Conservation (phyloP, 2,888 invertebrate genomes). For the Leptopilina drosophilae region DNA sequence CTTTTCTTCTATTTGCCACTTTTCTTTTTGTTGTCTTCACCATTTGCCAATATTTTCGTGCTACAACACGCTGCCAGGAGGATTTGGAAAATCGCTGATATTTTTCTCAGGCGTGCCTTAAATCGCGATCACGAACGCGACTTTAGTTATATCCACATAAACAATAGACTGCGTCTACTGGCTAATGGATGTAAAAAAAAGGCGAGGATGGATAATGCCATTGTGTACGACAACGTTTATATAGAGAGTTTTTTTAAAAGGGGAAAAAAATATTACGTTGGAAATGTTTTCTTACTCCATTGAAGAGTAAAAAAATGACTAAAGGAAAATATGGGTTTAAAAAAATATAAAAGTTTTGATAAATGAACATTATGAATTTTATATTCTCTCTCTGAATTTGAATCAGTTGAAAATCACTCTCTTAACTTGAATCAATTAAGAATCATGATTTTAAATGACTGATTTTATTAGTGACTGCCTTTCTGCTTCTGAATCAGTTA, state of each 20-base stretch:
- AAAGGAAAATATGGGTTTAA: no score
- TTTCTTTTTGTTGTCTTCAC: slow-evolving; percentile 64
- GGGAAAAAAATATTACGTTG: neutral
- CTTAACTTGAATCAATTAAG: no score
- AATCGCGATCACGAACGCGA: slow-evolving; percentile 62
- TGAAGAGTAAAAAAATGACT: neutral
- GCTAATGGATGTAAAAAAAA: slow-evolving; percentile 11
- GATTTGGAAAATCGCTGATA: slow-evolving; percentile 68
- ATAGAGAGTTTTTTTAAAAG: neutral
- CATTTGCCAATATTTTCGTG: slow-evolving; percentile 69
- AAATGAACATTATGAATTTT: no score
- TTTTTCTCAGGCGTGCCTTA: slow-evolving; percentile 60
- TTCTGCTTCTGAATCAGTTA: no score
- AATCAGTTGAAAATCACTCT: no score
- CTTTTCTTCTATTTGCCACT: slow-evolving; percentile 47
- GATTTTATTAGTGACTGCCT: no score
- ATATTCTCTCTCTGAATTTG: no score
- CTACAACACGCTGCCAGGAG: slow-evolving; percentile 54
- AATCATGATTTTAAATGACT: no score
- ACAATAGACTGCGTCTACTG: slow-evolving; percentile 29
- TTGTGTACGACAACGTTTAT: neutral
- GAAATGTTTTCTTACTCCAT: neutral
- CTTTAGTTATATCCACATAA: slow-evolving; percentile 53
- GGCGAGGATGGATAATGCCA: slow-evolving; percentile 21
- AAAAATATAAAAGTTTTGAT: no score